These are phyloP conservation scores for Drosophila mauritiana DNA, from an alignment of 1,140 invertebrate genomes.

Conservation along the genomic window DNA sequence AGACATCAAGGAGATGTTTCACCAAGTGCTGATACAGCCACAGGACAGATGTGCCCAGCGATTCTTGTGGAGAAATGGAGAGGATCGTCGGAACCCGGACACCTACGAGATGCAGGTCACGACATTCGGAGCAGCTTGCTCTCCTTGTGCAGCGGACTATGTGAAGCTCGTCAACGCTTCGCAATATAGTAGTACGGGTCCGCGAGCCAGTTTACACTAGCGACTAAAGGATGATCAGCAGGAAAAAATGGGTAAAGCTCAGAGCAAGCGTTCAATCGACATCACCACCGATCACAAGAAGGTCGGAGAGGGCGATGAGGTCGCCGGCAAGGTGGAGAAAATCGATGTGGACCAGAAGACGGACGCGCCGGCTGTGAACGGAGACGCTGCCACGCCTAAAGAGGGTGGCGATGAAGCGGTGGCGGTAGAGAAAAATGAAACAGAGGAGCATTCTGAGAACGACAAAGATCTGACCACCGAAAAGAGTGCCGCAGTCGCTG, in stretches of 20 bases:
- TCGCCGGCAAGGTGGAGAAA: slow-evolving; percentile 89
- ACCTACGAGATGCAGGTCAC: no score
- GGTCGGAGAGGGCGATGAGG: slow-evolving; percentile 88
- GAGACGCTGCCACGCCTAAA: slow-evolving; percentile 87
- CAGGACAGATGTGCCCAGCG: no score
- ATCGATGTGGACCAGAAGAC: slow-evolving; percentile 88
- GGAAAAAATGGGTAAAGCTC: slow-evolving; percentile 91
- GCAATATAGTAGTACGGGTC: no score
- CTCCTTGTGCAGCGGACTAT: no score
- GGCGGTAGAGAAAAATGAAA: slow-evolving; percentile 87
- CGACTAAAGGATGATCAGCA: slow-evolving; percentile 51
- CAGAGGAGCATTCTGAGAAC: slow-evolving; percentile 87
- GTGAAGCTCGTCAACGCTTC: no score
- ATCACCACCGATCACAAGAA: slow-evolving; percentile 93
- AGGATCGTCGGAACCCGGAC: no score
- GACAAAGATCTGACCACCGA: slow-evolving; percentile 88
- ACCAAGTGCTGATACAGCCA: no score
- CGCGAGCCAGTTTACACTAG: slow-evolving; percentile 68
- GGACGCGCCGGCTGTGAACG: slow-evolving; percentile 86
- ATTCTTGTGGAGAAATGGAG: no score
- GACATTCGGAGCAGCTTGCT: no score
- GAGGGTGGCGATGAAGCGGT: slow-evolving; percentile 83
- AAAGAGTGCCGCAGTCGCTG: slow-evolving; percentile 84
- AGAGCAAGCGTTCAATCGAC: slow-evolving; percentile 93
- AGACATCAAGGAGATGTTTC: no score